Base-by-base conservation (phyloP, 2,797 vertebrate genomes). In the Antrozous pallidus region DNA sequence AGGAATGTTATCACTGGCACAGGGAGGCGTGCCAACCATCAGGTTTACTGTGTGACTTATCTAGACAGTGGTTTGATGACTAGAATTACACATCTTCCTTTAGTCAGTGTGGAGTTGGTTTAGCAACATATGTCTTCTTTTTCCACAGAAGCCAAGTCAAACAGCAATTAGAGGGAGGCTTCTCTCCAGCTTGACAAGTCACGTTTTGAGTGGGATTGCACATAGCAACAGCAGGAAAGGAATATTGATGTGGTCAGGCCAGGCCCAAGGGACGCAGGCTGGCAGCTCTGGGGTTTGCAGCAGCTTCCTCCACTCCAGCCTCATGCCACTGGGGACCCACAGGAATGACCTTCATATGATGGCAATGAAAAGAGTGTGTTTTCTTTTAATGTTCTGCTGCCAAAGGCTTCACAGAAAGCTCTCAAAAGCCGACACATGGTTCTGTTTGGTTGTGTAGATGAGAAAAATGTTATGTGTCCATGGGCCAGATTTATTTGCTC, bases 181-280 rank as follows among this genome's bases (percentile, higher is more conserved):
- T 63, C 92, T 63, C 94, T 91, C 82, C 71, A 95, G 58, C 49
- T 75, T 75, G 33, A 67, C 22, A 93, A 96, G 94, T 95, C 97
- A 96, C n/a, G 22, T 96, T 94, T 75, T 40, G 69, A 79, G 91
- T 71, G 40, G 40, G 42, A 36, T 88, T 49, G 54, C 54, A 28
- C n/a, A 20, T 28, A 67, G 71, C 47, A 93, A 38, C 84, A 74
- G 70, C 86, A 91, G 91, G 91, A 92, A 96, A 96, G 91, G 92
- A 96, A 86, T 92, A 94, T 56, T 47, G 40, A 63, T 85, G 28
- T 56, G 67, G 71, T 40, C 26, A 38, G 42, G 73, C 58, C 77
- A 10, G 65, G 70, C 95, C 86, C 3, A 0, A 38, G 91, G 79
- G 92, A 56, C 0, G 17, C 0, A 3, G 54, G 45, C 85, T 75